A percentile compares a stretch with the other conserved stretches of the same genome.
Evolutionary conservation across 2,113 vertebrate genomes (phyloP).

Genomic region (Cololabis saira): DNA sequence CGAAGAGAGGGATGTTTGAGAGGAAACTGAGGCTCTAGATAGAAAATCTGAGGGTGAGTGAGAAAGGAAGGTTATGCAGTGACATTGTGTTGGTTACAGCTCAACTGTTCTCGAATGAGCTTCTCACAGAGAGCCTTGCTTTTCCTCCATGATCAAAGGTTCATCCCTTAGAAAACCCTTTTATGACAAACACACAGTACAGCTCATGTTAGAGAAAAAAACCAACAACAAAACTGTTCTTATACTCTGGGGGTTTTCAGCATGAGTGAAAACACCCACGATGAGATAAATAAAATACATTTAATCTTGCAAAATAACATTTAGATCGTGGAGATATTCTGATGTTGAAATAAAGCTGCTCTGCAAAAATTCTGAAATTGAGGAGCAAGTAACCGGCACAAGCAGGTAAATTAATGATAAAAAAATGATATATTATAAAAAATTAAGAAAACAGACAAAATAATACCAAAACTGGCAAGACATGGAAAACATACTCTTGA

Average conservation of each 20-base stretch:
- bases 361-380: no score
- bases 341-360: no score
- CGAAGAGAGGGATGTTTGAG: neutral
- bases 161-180: constrained; percentile 56
- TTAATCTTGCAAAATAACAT: neutral
- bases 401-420: no score
- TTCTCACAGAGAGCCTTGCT: constrained; percentile 34
- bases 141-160: constrained; percentile 66
- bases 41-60: neutral
- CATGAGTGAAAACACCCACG: neutral
- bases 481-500: no score
- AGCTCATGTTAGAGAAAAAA: neutral
- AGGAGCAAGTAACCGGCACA: no score
- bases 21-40: neutral
- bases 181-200: constrained; percentile 17
- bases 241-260: neutral
- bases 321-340: no score
- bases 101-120: constrained; percentile 3
- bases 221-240: neutral
- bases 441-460: no score
- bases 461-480: no score
- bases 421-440: no score
- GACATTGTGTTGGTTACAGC: constrained; percentile 8
- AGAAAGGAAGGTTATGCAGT: neutral
- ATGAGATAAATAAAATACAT: neutral